Evolutionary conservation across 2,113 vertebrate species (phyloP).

Genomic region (Eublepharis macularius): DNA sequence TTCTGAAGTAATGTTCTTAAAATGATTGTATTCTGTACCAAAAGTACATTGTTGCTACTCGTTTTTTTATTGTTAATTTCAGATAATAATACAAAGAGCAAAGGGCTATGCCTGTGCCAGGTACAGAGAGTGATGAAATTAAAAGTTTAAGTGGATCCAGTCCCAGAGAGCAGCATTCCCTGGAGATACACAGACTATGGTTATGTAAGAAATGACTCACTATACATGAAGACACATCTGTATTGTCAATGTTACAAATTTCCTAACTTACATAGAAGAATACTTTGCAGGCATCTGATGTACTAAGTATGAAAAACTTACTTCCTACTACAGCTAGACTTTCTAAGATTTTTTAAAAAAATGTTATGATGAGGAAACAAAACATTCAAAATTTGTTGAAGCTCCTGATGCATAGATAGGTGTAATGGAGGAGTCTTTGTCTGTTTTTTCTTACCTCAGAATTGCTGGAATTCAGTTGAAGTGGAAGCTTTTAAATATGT

Average conservation of each 20-base stretch:
- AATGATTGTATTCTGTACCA: background rate
- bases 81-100: constrained; percentile 47
- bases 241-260: background rate
- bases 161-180: constrained; percentile 45
- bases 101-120: constrained; percentile 42
- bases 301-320: background rate
- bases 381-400: too few species aligned
- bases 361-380: too few species aligned
- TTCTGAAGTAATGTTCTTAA: background rate
- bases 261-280: background rate
- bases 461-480: too few species aligned
- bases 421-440: too few species aligned
- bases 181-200: constrained; percentile 27
- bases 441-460: too few species aligned
- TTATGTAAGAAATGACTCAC: constrained; percentile 30
- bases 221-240: background rate
- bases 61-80: constrained; percentile 33
- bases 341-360: background rate
- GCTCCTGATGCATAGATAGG: too few species aligned
- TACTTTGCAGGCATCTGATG: background rate
- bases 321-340: background rate
- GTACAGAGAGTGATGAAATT: constrained; percentile 53
- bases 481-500: too few species aligned
- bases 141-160: constrained; percentile 38
- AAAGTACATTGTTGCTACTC: constrained; percentile 44